These are phyloP conservation scores for Microctenopoma stevenorrisi DNA, from an alignment of 2,797 vertebrate species.

Conservation along the genomic window DNA sequence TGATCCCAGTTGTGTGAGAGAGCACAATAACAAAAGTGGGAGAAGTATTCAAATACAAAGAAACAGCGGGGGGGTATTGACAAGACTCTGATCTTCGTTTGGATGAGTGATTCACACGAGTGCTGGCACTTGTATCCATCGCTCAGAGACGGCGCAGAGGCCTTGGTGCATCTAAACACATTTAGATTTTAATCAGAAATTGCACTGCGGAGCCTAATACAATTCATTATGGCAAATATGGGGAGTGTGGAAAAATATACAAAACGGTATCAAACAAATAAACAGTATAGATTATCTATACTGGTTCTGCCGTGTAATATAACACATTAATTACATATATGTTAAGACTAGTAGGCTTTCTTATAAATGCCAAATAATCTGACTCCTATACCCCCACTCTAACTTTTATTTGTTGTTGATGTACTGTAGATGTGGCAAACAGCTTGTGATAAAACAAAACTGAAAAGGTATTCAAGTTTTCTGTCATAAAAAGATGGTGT, in stretches of 20 bases:
- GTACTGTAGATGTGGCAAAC: neutral
- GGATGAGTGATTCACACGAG: constrained; percentile 36
- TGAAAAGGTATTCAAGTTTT: neutral
- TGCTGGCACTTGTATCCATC: constrained; percentile 1
- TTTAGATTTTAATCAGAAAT: constrained; percentile 44
- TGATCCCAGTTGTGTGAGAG: constrained; percentile 22
- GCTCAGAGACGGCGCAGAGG: constrained; percentile 32
- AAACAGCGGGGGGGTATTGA: constrained; percentile 33
- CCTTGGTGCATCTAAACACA: constrained; percentile 25
- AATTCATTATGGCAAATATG: constrained; percentile 10
- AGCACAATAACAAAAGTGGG: constrained; percentile 19
- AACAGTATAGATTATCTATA: neutral
- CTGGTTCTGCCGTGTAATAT: neutral
- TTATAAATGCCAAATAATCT: too few relatives aligned
- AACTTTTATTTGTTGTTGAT: neutral
- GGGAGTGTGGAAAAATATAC: neutral
- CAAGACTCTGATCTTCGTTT: constrained; percentile 26
- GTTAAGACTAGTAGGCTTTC: too few relatives aligned
- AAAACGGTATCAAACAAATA: neutral
- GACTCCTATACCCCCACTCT: too few relatives aligned
- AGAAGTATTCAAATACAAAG: constrained; percentile 40
- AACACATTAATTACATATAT: neutral
- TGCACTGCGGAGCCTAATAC: constrained; percentile 17
- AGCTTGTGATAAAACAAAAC: neutral
- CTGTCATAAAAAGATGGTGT: neutral